phyloP scores from a whole-genome alignment of 37 sponge, comb jelly and placozoan genomes.

The Trichoplax adhaerens region DNA sequence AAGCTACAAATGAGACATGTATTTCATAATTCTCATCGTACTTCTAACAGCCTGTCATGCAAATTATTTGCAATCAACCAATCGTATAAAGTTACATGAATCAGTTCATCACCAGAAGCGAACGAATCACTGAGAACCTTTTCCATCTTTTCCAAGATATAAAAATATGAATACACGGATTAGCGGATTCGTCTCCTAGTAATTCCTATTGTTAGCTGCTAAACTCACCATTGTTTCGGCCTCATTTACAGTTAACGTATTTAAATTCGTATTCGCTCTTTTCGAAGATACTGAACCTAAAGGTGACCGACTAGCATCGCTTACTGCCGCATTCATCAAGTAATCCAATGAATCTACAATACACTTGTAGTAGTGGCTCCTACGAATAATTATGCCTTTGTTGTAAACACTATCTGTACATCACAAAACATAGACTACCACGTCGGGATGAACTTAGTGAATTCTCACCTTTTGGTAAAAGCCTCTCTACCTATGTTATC shows the following conservation, averaged over 20 bases:
- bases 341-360: conserved; percentile 8
- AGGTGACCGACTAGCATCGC: not conserved
- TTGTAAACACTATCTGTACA: too few relatives aligned
- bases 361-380: conserved; percentile 8
- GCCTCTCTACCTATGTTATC: conserved; percentile 30
- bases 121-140: too few relatives aligned
- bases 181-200: conserved; percentile 5
- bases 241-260: too few relatives aligned
- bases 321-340: not conserved
- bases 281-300: too few relatives aligned
- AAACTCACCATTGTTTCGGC: too few relatives aligned
- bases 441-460: not conserved
- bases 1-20: not conserved
- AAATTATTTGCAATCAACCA: conserved; percentile 52
- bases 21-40: not conserved
- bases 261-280: too few relatives aligned
- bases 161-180: too few relatives aligned
- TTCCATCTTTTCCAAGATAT: too few relatives aligned
- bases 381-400: not conserved
- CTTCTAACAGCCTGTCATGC: conserved; percentile 56
- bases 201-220: not conserved
- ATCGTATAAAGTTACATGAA: conserved; percentile 75
- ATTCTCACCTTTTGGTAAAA: conserved; percentile 31
- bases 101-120: conserved; percentile 29
- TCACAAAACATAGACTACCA: too few relatives aligned